Evolutionary conservation across 2,113 vertebrate genomes (phyloP).

Genomic region (Hiodon alosoides): DNA sequence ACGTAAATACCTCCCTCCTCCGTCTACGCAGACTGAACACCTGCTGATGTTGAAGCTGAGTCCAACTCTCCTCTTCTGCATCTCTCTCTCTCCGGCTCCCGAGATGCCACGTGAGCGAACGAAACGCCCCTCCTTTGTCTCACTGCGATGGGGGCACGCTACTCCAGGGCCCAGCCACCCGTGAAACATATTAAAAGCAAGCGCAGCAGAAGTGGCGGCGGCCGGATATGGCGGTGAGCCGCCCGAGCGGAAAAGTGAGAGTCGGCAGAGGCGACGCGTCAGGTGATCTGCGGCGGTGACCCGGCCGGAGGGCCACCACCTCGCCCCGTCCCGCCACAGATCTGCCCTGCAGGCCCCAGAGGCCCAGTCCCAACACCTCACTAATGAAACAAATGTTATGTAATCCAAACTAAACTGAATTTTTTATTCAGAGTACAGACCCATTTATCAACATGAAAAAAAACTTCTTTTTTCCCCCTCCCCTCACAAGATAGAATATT

Average conservation of each 20-base stretch:
- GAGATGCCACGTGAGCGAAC: constrained; percentile 24
- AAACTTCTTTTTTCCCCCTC: neutral
- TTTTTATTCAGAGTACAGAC: neutral
- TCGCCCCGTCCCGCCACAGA: neutral
- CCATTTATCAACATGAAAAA: neutral
- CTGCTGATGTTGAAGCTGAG: constrained; percentile 4
- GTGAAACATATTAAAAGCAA: constrained; percentile 72
- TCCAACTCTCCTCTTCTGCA: neutral
- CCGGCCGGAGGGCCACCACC: neutral
- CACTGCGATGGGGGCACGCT: constrained; percentile 16
- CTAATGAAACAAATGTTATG: neutral
- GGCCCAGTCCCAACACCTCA: neutral
- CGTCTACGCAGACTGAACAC: neutral
- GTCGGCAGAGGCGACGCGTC: constrained; percentile 57
- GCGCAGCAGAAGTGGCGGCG: constrained; percentile 53
- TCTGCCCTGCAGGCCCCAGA: neutral
- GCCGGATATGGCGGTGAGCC: constrained; percentile 59
- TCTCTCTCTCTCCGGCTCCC: constrained; percentile 24
- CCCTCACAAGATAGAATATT: neutral
- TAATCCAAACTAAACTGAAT: neutral
- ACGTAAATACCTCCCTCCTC: neutral
- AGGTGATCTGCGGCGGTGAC: constrained; percentile 55
- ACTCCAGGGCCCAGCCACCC: constrained; percentile 67
- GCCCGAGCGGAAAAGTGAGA: constrained; percentile 73
- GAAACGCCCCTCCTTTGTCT: neutral